Evolutionary conservation across 2,888 invertebrate genomes (phyloP), one percentile per base, ranked within the genome.

Genomic region (Andricus quercusramuli): DNA sequence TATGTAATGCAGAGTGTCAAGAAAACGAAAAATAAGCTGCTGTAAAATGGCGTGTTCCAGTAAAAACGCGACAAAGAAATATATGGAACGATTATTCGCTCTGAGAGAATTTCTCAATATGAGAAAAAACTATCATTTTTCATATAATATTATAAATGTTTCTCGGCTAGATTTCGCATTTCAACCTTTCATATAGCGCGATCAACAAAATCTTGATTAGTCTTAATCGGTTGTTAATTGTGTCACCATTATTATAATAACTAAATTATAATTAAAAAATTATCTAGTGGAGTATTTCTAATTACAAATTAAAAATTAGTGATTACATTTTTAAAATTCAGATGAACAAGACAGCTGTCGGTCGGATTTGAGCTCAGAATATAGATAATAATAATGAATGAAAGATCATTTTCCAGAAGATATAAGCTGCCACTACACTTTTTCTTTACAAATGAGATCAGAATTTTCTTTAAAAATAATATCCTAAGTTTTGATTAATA

Each of bases 41-140:
- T 74, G 32, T 70, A 70, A 47, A 74, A 56, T 51, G 70, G 29
- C 62, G 25, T 62, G 25, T 62, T 62, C 9, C 9, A 62, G 32
- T 51, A 74, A 74, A 68, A 68, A 47, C 9, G 47, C 25, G 47
- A 51, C 22, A 68, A 47, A 68, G 25, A 5, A 47, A 29, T 29
- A 68, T 25, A 25, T 47, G 17, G 56, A 74, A 56, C 70, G 51
- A 74, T 74, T 13, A 13, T 13, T 74, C 70, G 32, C 51, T 74
- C 56, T 86, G 78, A 86, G 86, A 80, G 90, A 79, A 79, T 86
- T 91, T 90, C 91, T 91, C 91, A 91, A 91, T 91, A 91, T 91
- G 91, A 91, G 91, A 91, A 91, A 91, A 85, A 85, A 83, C 83
- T 80, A 85, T 82, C 80, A 80, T 84, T 83, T 74, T 79, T 47